These are phyloP conservation scores for Spilarctia lutea DNA, from an alignment of 2,888 invertebrate species.

Conservation along the genomic window DNA sequence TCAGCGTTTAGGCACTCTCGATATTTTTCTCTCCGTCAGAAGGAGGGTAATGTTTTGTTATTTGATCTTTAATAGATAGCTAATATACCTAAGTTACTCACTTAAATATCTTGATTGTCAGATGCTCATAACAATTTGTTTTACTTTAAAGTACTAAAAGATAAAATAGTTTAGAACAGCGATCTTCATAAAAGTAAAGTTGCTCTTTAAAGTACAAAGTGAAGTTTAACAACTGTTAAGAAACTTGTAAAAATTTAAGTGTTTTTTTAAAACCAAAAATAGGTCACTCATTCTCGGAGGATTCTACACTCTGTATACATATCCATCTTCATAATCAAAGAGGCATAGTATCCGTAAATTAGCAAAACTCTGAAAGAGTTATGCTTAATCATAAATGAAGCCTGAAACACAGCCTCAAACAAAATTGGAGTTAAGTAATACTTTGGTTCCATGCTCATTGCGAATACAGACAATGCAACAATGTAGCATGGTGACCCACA, in stretches of 20 bases:
- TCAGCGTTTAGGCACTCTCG: neutral
- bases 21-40: neutral
- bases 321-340: too few species aligned
- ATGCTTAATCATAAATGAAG: too few species aligned
- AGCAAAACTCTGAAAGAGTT: too few species aligned
- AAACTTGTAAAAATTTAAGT: neutral
- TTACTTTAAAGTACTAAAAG: neutral
- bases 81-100: neutral
- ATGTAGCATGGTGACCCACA: too few species aligned
- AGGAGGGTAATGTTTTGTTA: neutral
- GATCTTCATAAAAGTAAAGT: neutral
- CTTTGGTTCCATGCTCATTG: too few species aligned
- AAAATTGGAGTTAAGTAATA: too few species aligned
- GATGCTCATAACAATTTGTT: neutral
- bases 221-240: neutral
- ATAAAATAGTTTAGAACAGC: neutral
- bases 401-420: too few species aligned
- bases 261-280: neutral
- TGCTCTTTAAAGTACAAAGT: neutral
- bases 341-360: too few species aligned
- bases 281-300: neutral
- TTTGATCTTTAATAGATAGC: neutral
- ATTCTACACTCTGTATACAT: neutral
- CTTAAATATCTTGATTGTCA: neutral
- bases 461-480: too few species aligned